These are phyloP conservation scores for Drosophila fungiperda DNA, from an alignment of 2,888 invertebrate species.

Conservation along the genomic window DNA sequence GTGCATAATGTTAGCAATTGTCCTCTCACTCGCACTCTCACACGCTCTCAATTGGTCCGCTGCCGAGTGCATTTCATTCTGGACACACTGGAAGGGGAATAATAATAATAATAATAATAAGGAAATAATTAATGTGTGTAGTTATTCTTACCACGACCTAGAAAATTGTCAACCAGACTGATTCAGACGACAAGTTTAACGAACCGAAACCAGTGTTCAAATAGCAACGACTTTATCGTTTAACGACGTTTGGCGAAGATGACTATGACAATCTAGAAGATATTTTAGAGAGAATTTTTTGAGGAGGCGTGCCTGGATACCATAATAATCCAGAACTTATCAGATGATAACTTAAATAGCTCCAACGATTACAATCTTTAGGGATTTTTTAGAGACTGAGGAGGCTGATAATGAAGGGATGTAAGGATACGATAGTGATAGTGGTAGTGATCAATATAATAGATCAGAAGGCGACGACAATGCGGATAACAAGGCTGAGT, in stretches of 20 bases:
- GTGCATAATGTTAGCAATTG: slow-evolving; percentile 42
- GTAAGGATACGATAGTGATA: not conserved
- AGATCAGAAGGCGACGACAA: not conserved
- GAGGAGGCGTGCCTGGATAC: not conserved
- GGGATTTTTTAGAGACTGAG: not conserved
- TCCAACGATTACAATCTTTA: too few relatives aligned
- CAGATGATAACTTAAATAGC: too few relatives aligned
- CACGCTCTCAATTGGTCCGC: slow-evolving; percentile 52
- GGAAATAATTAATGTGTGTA: not conserved
- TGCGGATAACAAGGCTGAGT: not conserved
- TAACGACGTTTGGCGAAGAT: not conserved
- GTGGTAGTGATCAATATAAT: not conserved
- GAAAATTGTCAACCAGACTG: not conserved
- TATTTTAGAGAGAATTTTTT: not conserved
- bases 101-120: not conserved
- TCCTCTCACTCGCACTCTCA: slow-evolving; percentile 42
- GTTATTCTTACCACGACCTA: not conserved
- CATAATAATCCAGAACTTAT: not conserved
- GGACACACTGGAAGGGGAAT: not conserved
- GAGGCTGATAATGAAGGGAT: not conserved
- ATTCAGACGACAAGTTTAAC: not conserved
- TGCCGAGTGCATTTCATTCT: slow-evolving; percentile 23
- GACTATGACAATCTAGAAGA: not conserved
- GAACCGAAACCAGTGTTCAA: not conserved
- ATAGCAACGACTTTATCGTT: too few relatives aligned